Conservation (phyloP, 1,140 invertebrate genomes). For the Neodiprion pinetum region DNA sequence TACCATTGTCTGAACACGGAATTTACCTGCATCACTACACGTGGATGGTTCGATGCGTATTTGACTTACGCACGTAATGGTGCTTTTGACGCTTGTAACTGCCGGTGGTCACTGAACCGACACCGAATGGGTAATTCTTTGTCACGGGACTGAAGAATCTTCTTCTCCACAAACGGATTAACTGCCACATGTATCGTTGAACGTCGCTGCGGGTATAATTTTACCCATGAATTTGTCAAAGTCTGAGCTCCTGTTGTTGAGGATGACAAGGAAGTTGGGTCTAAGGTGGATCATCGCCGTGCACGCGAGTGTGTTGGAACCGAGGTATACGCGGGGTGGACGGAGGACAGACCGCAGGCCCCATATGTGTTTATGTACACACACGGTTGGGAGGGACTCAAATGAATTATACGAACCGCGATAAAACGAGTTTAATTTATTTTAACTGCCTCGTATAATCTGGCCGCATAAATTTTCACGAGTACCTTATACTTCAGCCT, state of each 20-base stretch:
- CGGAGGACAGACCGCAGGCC: background rate
- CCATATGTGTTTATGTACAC: conserved; percentile 2
- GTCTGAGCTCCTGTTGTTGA: background rate
- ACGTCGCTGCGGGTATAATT: too few relatives aligned
- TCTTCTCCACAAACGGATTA: too few relatives aligned
- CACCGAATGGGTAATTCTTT: too few relatives aligned
- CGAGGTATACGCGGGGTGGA: background rate
- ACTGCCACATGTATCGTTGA: too few relatives aligned
- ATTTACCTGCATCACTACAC: too few relatives aligned
- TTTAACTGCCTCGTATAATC: conserved; percentile 47
- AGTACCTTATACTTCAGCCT: conserved; percentile 14
- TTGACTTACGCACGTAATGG: too few relatives aligned
- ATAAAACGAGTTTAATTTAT: conserved; percentile 51
- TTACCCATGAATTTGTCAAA: too few relatives aligned
- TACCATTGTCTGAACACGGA: too few relatives aligned
- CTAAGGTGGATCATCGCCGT: conserved; percentile 16
- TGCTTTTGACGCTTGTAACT: too few relatives aligned
- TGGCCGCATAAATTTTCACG: conserved; percentile 44
- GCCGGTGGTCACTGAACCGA: too few relatives aligned
- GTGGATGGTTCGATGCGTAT: too few relatives aligned
- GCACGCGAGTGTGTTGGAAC: background rate
- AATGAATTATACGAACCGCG: conserved; percentile 44
- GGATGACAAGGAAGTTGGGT: background rate
- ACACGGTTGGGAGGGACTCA: conserved; percentile 5
- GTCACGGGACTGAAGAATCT: too few relatives aligned